Percentiles rank a stretch among this genome's conserved stretches.
Conservation (phyloP, 2,113 vertebrate genomes). For the Lepisosteus oculatus region DNA sequence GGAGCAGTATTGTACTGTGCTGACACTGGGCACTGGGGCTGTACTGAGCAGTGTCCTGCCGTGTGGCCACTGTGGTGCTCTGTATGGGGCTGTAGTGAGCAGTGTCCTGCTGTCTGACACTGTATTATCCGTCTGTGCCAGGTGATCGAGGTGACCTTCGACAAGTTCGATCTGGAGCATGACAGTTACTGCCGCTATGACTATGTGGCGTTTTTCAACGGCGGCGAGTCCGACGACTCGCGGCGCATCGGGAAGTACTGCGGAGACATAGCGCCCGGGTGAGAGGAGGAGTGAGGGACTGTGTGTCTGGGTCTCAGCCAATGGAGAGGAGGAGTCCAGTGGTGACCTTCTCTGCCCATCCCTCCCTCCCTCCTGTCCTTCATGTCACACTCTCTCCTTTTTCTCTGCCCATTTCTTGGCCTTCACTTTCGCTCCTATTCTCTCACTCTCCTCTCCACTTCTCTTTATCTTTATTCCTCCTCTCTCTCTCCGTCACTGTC, state of each 20-base stretch:
- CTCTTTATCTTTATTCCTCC: background rate
- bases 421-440: background rate
- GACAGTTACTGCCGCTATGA: conserved; percentile 88
- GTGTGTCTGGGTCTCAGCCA: background rate
- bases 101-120: conserved; percentile 14
- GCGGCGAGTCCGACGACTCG: conserved; percentile 70
- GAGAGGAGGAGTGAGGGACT: conserved; percentile 31
- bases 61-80: conserved; percentile 17
- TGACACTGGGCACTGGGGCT: too few species aligned
- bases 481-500: background rate
- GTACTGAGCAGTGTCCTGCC: background rate
- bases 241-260: conserved; percentile 83
- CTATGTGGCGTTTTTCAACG: conserved; percentile 83
- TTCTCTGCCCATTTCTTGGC: background rate
- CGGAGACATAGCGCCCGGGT: conserved; percentile 73
- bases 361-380: background rate
- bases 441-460: background rate
- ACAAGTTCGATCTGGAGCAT: conserved; percentile 79
- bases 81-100: background rate
- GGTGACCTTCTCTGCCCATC: background rate
- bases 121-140: conserved; percentile 32
- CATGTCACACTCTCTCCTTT: background rate
- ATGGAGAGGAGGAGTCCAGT: background rate
- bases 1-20: too few species aligned
- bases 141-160: conserved; percentile 81